These are phyloP conservation scores for Pygoscelis adeliae DNA, from an alignment of 2,113 vertebrate species.

Conservation along the genomic window DNA sequence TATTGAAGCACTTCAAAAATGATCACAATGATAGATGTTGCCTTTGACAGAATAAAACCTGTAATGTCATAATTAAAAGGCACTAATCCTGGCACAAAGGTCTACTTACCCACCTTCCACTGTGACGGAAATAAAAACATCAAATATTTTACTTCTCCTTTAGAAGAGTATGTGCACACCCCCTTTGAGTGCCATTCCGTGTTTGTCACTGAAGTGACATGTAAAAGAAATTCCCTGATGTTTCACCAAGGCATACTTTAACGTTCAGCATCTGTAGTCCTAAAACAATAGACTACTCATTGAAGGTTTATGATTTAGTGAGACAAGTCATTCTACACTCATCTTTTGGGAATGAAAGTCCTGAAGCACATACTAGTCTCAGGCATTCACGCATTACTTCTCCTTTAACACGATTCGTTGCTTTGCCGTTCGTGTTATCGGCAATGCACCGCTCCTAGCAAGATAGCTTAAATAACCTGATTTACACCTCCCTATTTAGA, in stretches of 20 bases:
- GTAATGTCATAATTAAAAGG: constrained; percentile 44
- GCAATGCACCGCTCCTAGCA: background rate
- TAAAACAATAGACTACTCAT: background rate
- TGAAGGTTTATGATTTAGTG: background rate
- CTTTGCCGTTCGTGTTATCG: rapidly evolving
- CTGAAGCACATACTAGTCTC: background rate
- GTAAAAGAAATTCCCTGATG: background rate
- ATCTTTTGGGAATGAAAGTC: background rate
- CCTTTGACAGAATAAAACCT: constrained; percentile 60
- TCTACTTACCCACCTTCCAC: constrained; percentile 55
- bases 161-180: background rate
- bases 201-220: background rate
- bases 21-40: constrained; percentile 53
- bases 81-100: constrained; percentile 61
- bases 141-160: background rate
- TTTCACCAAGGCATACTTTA: background rate
- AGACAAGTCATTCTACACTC: background rate
- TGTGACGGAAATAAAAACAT: background rate
- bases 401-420: background rate
- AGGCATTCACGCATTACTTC: background rate
- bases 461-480: background rate
- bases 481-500: background rate
- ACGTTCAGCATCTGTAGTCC: background rate
- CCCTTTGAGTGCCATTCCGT: background rate
- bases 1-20: constrained; percentile 65